Evolutionary conservation across 2,113 vertebrate species (phyloP), one percentile per base, ranked within the genome.

Genomic region (Pseudolaguvia tuberculata): DNA sequence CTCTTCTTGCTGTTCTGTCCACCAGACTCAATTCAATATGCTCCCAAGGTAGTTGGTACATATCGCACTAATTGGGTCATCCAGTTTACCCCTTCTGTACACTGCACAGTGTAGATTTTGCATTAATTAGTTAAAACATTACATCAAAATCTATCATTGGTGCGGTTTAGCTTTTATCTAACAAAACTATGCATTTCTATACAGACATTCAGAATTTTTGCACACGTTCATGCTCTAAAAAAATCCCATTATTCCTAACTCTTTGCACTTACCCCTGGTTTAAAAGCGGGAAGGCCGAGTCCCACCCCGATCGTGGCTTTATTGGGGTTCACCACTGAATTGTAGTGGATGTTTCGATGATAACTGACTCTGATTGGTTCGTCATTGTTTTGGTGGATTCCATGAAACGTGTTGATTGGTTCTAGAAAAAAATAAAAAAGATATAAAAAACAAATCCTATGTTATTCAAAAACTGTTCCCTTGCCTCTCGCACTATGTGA

Each of bases 341-440:
- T 98, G 91, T 98, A 98, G 91, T 98, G 95, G 86, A 96, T 96
- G 90, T 96, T 98, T 70, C 95, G 91, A 84, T 97, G 95, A 85
- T 98, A 98, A 91, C 95, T 97, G 76, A 98, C 94, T 81, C 95
- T 92, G 89, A 97, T 98, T 77, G 95, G 95, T 81, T 98, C 95
- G 29, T 97, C 95, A 72, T 98, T 94, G 71, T 94, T 94, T 88
- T 97, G 94, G 86, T 98, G 95, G 84, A 98, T 98, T 81, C 95
- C 93, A 63, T 97, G 95, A 90, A 98, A 98, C 70, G 95, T 98
- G 89, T 98, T 98, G 89, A 97, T 98, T 88, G 95, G 95, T 86
- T 98, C 95, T 96, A 85, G 1, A 48, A 21, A 45, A 70, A 48
- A 9, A 27, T 10, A 21, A 53, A 21, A 21, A 10, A 55, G 3